Evolutionary conservation across 2,797 vertebrate species (phyloP), one percentile per base, ranked within the genome.

Genomic region (Clamator glandarius): DNA sequence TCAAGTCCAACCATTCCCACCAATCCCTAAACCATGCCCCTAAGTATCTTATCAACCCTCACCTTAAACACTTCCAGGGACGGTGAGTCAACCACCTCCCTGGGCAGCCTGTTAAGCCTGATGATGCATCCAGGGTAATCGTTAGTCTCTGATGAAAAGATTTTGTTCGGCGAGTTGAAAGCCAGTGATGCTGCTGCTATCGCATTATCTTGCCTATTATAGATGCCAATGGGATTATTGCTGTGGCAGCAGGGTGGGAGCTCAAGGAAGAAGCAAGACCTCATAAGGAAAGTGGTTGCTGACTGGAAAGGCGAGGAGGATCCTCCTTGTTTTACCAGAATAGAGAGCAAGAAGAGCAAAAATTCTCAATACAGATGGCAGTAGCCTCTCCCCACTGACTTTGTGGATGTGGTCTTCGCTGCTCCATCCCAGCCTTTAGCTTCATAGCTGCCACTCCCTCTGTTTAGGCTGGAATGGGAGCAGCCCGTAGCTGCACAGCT

Each of bases 151-250:
- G 41, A 4, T 31, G 28, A 59, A 66, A 20, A 25, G 6, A 3
- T 48, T 41, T 50, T 31, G 3, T 28, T 2, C 50, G 55, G 39
- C 58, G 33, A 15, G 35, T n/a, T 0, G 0, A 50, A 79, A 76
- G 55, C 19, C 48, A 61, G 17, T 5, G 35, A 33, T 31, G 0
- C 0, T 69, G 46, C 63, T 79, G 26, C 31, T 48, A 2, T 64
- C 14, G 0, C 2, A 7, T 78, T 83, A 57, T 51, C 51, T 62
- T 12, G 24, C 39, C 11, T 55, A 26, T 50, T 58, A 58, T 33
- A 61, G 52, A 36, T 29, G 17, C 0, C 33, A 0, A 0, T 7
- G 33, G 46, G 36, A 54, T 79, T n/a, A 58, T 3, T 78, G 41
- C 74, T 69, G 46, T 41, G 41, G 57, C 70, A 92, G 61, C 69